Evolutionary conservation across 2,113 vertebrate genomes (phyloP), one percentile per base, ranked within the genome.

Genomic region (Eidolon helvum): DNA sequence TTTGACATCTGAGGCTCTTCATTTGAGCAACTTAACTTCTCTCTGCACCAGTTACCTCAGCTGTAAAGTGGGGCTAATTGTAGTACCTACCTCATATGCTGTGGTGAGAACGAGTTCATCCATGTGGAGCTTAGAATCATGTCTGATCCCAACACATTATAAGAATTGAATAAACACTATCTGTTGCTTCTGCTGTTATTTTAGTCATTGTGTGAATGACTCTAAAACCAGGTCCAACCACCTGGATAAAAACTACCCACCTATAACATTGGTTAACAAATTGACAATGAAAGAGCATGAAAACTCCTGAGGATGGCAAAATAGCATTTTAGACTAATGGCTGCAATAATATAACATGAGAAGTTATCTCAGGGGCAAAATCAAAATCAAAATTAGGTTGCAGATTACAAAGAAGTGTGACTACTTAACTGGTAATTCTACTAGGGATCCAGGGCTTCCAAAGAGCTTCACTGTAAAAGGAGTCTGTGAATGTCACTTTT

Each of bases 311-410:
- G 33, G 19, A 74, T 11, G 28, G 35, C 38, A 71, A 90, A 77
- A 68, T 24, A 77, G 65, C 33, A 89, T 77, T 92, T 92, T 48
- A 90, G 66, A 95, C 22, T 84, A 91, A 87, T 7, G 30, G 24
- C 59, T 87, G 43, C 24, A 77, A 91, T 63, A 79, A 82, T 21
- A 74, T 75, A 93, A 82, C 9, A 77, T 79, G 55, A 97, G 53
- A 90, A 28, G 18, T 55, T 35, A 92, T 79, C 80, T 79, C 57
- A 96, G 82, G 74, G 79, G 69, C 50, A 95, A 94, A 95, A 89
- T 88, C 57, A 93, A 96, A 96, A 94, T 69, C 57, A 93, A 96
- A 95, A 94, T 69, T 65, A 59, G 66, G 79, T 55, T 83, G 26
- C 19, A 87, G 65, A 57, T 91, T 88, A 82, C 7, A 83, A 87